Conservation (phyloP, 2,888 invertebrate species). For the Cerceris ruficornis region DNA sequence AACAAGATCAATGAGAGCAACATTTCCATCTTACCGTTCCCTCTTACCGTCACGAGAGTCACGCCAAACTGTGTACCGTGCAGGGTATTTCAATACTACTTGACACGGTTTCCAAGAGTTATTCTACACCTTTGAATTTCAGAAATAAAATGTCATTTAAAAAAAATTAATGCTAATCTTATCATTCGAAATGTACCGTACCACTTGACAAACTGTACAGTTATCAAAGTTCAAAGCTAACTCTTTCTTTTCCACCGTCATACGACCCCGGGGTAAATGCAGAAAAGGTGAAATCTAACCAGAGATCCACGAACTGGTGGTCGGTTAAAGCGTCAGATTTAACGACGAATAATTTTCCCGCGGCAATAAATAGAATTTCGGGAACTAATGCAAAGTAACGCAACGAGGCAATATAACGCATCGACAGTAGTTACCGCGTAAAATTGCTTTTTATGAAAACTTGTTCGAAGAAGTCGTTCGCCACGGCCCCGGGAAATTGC, state of each 20-base stretch:
- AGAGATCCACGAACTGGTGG: background rate
- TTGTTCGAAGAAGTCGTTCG: slow-evolving; percentile 67
- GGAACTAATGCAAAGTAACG: slow-evolving; percentile 45
- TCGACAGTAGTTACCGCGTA: slow-evolving; percentile 64
- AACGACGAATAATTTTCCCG: background rate
- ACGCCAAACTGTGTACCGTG: too few species aligned
- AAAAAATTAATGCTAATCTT: too few species aligned
- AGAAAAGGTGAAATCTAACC: background rate
- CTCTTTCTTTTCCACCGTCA: background rate
- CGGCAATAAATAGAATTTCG: slow-evolving; percentile 36
- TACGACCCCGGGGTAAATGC: background rate
- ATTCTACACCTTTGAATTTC: too few species aligned
- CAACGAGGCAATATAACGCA: slow-evolving; percentile 51
- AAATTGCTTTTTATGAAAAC: slow-evolving; percentile 77
- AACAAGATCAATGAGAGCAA: too few species aligned
- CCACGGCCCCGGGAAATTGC: slow-evolving; percentile 64
- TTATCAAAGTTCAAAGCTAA: background rate
- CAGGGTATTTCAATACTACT: too few species aligned
- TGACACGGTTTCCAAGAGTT: too few species aligned
- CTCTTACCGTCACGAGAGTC: too few species aligned
- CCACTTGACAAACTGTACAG: too few species aligned
- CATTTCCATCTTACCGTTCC: too few species aligned
- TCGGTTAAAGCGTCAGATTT: slow-evolving; percentile 34
- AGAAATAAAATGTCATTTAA: too few species aligned
- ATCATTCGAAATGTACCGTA: too few species aligned